Evolutionary conservation across 2,888 invertebrate species (phyloP), one percentile per base, ranked within the genome.

Genomic region (Eumerus sabulonum): DNA sequence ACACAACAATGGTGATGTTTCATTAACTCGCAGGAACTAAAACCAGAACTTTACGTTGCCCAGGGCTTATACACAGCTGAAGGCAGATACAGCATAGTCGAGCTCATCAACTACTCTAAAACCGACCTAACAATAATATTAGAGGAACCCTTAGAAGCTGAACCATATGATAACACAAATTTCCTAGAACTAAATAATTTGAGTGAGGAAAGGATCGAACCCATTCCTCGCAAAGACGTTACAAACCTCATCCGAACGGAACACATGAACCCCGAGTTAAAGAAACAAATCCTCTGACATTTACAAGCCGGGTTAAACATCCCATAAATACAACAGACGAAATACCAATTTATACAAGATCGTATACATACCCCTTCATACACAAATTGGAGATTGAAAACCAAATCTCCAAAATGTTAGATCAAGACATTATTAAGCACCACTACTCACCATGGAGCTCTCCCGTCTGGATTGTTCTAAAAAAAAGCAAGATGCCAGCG

Each of bases 281-380:
- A 18, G 62, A 50, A 63, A 51, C 42, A 2, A 27, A 63, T 42
- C 40, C 18, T 1, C 35, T 51, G 4, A 38, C 62, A 1, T 63
- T 63, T 16, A 27, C 62, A 7, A 63, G 51, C 27, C 50, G 42
- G 50, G 35, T 50, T n/a, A 62, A 62, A 50, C 62, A 48, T 19
- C 2, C 12, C 1, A 56, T 56, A 4, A 42, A 1, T 2, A 56
- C 56, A 3, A 56, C 42, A 2, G 56, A 56, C 19, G 56, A 56
- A 9, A 12, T 56, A 7, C 53, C 53, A 5, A 12, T 53, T 1
- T 38, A 53, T 12, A 53, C 36, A 9, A 36, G 38, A 11, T 36
- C 11, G 7, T 36, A 36, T 36, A 36, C 42, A 18, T 56, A 56
- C 42, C 18, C 56, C 1, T 56, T 42, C 44, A 12, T 40, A 11